phyloP scores from a whole-genome alignment of 2,888 invertebrate species.

The Microctonus hyperodae region DNA sequence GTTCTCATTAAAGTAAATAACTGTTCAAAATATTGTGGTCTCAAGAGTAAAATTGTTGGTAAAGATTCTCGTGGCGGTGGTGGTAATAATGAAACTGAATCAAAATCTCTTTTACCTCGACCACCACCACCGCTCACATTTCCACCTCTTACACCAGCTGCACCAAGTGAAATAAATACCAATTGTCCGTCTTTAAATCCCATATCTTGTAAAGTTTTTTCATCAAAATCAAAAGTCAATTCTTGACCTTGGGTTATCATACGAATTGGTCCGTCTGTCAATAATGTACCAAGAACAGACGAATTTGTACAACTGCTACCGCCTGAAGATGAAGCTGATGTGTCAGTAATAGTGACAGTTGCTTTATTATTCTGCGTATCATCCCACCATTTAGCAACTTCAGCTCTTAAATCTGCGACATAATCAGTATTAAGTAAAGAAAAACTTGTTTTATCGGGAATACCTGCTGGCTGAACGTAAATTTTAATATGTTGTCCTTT shows the following conservation, averaged over 20 bases:
- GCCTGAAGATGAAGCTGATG: constrained; percentile 39
- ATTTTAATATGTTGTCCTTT: constrained; percentile 76
- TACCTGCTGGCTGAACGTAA: constrained; percentile 87
- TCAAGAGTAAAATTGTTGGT: constrained; percentile 83
- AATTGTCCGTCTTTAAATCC: constrained; percentile 94
- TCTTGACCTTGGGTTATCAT: constrained; percentile 96
- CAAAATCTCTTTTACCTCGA: constrained; percentile 70
- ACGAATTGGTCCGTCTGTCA: constrained; percentile 85
- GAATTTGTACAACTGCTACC: constrained; percentile 38
- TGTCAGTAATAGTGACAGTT: constrained; percentile 13
- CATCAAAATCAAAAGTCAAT: constrained; percentile 89
- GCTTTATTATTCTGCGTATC: constrained; percentile 57
- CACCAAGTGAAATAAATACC: constrained; percentile 90
- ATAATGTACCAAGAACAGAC: constrained; percentile 72
- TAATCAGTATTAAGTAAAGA: constrained; percentile 86
- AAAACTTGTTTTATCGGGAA: constrained; percentile 83
- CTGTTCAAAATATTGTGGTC: constrained; percentile 89
- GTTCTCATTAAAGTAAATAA: constrained; percentile 91
- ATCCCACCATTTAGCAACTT: constrained; percentile 97
- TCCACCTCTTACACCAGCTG: constrained; percentile 72
- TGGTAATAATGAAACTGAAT: constrained; percentile 86
- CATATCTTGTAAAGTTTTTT: constrained; percentile 88
- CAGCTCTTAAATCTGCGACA: constrained; percentile 90
- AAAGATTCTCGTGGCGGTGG: constrained; percentile 86
- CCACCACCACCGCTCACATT: constrained; percentile 63